phyloP scores from a whole-genome alignment of 2,113 vertebrate genomes.

The Athene cunicularia region DNA sequence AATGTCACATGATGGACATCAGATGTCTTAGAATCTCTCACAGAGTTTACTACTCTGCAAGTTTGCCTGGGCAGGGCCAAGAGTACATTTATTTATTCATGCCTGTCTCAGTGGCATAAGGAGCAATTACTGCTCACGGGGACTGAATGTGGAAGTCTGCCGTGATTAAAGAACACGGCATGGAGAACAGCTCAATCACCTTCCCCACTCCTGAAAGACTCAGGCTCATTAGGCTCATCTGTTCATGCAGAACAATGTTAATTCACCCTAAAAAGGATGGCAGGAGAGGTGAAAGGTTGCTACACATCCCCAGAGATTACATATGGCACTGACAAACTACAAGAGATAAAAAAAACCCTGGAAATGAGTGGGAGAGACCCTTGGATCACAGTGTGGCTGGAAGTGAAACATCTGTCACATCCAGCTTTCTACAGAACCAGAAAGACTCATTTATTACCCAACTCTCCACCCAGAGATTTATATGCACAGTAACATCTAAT shows the following conservation, averaged over 20 bases:
- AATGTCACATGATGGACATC: fast-evolving
- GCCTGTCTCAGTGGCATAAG: background rate
- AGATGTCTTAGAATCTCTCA: background rate
- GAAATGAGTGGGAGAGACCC: background rate
- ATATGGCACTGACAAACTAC: background rate
- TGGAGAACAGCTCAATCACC: conserved; percentile 20
- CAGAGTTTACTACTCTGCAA: background rate
- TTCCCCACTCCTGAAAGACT: conserved; percentile 4
- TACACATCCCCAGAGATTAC: background rate
- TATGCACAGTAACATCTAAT: background rate
- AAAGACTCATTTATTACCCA: background rate
- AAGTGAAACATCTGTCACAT: conserved; percentile 21
- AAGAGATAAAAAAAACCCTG: background rate
- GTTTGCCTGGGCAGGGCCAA: background rate
- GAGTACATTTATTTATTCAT: background rate
- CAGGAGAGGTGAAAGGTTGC: conserved; percentile 14
- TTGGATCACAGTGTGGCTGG: background rate
- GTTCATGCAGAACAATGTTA: conserved; percentile 17
- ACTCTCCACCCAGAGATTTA: background rate
- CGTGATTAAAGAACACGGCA: conserved; percentile 16
- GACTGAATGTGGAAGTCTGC: background rate
- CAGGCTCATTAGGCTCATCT: conserved; percentile 47
- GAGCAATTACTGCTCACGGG: conserved; percentile 3
- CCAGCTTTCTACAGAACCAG: background rate
- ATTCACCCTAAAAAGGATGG: conserved; percentile 1